These are phyloP conservation scores for Myanophis thanlyinensis DNA, from an alignment of 2,113 vertebrate species.

Conservation along the genomic window DNA sequence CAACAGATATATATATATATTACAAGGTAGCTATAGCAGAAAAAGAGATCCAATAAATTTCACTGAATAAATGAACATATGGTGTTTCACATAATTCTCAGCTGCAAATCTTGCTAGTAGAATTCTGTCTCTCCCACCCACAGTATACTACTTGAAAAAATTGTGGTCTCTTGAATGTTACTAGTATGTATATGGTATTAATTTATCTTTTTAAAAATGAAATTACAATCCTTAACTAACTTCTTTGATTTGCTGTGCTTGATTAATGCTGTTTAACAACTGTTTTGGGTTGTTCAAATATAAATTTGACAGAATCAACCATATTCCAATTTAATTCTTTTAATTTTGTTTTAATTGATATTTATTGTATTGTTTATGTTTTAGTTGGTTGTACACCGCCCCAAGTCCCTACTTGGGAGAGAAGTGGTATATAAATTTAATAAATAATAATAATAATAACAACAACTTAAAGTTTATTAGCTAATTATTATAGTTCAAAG, in stretches of 20 bases:
- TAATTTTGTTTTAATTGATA: too few species aligned
- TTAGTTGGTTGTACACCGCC: too few species aligned
- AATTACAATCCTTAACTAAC: constrained; percentile 18
- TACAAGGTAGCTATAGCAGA: constrained; percentile 40
- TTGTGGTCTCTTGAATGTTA: constrained; percentile 8
- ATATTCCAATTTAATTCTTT: too few species aligned
- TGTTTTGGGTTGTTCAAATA: constrained; percentile 30
- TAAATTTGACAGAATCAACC: too few species aligned
- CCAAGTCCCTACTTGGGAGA: too few species aligned
- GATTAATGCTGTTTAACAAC: constrained; percentile 26
- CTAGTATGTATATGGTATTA: constrained; percentile 24
- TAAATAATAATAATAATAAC: too few species aligned
- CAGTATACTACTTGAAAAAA: constrained; percentile 33
- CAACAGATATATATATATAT: constrained; percentile 60
- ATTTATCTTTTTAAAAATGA: background rate
- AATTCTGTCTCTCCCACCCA: background rate
- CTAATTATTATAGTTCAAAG: constrained; percentile 48
- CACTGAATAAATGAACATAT: constrained; percentile 61
- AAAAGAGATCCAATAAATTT: constrained; percentile 52
- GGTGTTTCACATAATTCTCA: constrained; percentile 61
- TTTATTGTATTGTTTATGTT: too few species aligned
- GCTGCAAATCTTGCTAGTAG: constrained; percentile 49
- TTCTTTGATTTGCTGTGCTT: constrained; percentile 36
- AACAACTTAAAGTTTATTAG: constrained; percentile 54
- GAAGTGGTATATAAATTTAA: too few species aligned